Evolutionary conservation across 1,140 invertebrate genomes (phyloP).

Genomic region (Prorops nasuta): DNA sequence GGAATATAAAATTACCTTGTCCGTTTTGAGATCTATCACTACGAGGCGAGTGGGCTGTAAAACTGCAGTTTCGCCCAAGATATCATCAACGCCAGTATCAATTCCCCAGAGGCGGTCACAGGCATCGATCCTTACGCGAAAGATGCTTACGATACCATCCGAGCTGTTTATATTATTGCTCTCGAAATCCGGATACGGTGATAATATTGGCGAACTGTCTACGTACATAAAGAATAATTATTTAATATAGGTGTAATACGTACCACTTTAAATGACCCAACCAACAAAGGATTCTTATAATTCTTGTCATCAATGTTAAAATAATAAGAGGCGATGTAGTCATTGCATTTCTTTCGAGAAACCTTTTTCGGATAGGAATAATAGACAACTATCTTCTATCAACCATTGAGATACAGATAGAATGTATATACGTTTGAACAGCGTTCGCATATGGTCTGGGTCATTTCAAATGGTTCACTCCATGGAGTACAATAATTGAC

Average conservation of each 20-base stretch:
- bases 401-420: too few species aligned
- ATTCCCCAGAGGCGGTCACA: constrained; percentile 76
- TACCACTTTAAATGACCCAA: constrained; percentile 4
- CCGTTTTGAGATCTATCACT: constrained; percentile 71
- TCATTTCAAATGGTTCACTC: too few species aligned
- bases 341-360: too few species aligned
- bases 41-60: constrained; percentile 65
- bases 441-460: too few species aligned
- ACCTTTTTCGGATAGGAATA: too few species aligned
- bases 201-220: constrained; percentile 62
- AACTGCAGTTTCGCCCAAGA: constrained; percentile 63
- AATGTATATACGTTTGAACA: too few species aligned
- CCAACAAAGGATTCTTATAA: background rate
- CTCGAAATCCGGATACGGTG: constrained; percentile 69
- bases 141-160: constrained; percentile 67
- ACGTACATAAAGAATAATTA: constrained; percentile 15
- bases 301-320: too few species aligned
- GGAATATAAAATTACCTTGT: constrained; percentile 50
- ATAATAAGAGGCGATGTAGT: too few species aligned
- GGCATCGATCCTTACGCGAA: constrained; percentile 65
- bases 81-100: constrained; percentile 72
- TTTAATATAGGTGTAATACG: background rate
- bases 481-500: too few species aligned
- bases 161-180: constrained; percentile 56
- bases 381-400: too few species aligned